Base-by-base conservation (phyloP, 2,797 vertebrate species). In the Aselliscus stoliczkanus region DNA sequence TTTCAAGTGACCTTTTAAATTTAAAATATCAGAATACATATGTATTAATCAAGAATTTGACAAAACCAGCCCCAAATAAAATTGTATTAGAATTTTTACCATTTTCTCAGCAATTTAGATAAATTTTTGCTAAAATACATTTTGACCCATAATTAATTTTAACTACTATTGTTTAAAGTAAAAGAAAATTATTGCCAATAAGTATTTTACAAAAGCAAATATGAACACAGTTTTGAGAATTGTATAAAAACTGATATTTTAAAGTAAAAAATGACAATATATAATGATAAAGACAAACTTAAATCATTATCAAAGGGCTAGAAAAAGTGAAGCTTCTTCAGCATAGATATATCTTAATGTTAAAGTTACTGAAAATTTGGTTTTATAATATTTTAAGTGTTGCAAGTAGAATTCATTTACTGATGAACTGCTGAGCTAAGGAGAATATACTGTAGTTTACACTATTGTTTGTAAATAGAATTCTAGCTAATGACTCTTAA, bases 1-100 rank as follows among this genome's bases (percentile, higher is more conserved):
- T 84, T 96, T 92, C 23, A 65, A 67, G 17, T 52, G 67, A 67
- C 2, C 70, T 76, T 89, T 89, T 80, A 70, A 88, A 95, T 52
- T 86, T 58, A 47, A 94, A 95, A 72, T 70, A 18, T 56, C 34
- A 86, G 75, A 88, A 84, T 52, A 47, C 18, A 50, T 67, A 34
- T 70, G 4, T 67, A 54, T 80, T 10, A 69, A 70, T 84, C 9
- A 83, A 87, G 21, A 87, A 77, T 79, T 90, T 93, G 50, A 81
- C 21, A 75, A 96, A 96, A 84, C 3, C 42, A 70, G 5, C 39
- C 17, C 44, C 31, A 91, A 92, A 93, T 80, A 90, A 88, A 96
- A 67, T 86, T 81, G 42, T 76, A 70, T 64, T 80, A 42, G 60
- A 86, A 42, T 64, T 62, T 80, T 52, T 81, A 81, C 17, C 23